Conservation (phyloP, 2,888 invertebrate genomes). For the Nymphalis c-album region DNA sequence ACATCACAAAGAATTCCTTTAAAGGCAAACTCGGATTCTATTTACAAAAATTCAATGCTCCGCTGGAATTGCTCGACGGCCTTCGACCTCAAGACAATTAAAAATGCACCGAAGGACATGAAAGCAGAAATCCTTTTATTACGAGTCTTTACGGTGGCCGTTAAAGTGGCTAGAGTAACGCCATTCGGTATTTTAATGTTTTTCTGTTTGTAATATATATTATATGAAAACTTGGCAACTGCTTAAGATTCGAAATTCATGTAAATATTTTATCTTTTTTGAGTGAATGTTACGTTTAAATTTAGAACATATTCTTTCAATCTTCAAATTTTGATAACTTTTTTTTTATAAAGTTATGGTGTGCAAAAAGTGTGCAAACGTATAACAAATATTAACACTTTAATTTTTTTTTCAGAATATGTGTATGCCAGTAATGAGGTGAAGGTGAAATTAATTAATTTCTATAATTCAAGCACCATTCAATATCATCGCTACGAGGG, state of each 20-base stretch:
- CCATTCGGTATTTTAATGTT: slow-evolving; percentile 7
- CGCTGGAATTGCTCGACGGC: background rate
- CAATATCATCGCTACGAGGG: too few relatives aligned
- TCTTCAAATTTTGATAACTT: too few relatives aligned
- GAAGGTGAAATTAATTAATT: too few relatives aligned
- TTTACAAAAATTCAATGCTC: slow-evolving; percentile 21
- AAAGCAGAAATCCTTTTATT: slow-evolving; percentile 12
- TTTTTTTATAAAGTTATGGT: too few relatives aligned
- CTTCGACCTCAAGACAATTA: slow-evolving; percentile 15
- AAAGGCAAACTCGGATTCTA: background rate
- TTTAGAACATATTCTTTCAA: too few relatives aligned
- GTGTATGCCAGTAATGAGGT: too few relatives aligned
- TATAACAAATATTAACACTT: too few relatives aligned
- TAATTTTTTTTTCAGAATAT: too few relatives aligned
- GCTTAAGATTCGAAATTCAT: background rate
- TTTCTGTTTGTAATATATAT: background rate
- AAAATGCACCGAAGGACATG: slow-evolving; percentile 14
- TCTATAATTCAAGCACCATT: too few relatives aligned
- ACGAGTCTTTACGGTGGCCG: slow-evolving; percentile 8
- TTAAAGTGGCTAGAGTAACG: background rate
- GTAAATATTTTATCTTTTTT: background rate
- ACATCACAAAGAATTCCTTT: too few relatives aligned
- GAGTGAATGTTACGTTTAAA: background rate
- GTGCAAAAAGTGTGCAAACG: too few relatives aligned
- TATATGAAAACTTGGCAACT: slow-evolving; percentile 2